Evolutionary conservation across 1,140 invertebrate species (phyloP), one percentile per base, ranked within the genome.

Genomic region (Ctenoplectra terminalis): DNA sequence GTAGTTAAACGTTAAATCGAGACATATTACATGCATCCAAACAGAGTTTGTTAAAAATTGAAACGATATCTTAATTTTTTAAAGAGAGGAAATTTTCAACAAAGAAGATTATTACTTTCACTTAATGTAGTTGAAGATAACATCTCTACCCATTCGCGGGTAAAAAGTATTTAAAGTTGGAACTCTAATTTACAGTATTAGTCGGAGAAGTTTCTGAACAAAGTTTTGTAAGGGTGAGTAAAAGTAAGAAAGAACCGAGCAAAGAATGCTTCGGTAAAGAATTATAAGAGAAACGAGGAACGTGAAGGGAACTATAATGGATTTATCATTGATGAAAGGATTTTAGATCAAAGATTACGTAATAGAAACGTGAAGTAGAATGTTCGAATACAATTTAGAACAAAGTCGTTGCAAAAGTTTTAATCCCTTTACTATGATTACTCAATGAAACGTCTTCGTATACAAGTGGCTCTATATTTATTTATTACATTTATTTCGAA

Each of bases 111-210:
- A 52, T 52, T 37, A 50, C 48, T 34, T 50, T 50, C 67, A 50
- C 20, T 50, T 52, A 52, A 70, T 54, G 48, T 26, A 37, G 9
- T 54, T 17, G 23, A 34, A 52, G 23, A n/a, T 52, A 54, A 54
- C 50, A 37, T 70, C 15, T 34, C n/a, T 37, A 37, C 52, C 67
- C 31, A 37, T 52, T 37, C 67, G 67, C 31, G 23, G 48, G 67
- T 8, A 37, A 34, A 70, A 70, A 26, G 67, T 52, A 70, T 70
- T 70, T 70, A 46, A 70, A 70, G 48, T 70, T 52, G 48, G 23
- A n/a, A 2, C 31, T 54, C 13, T 37, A 70, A 70, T 70, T 70
- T 70, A 52, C 31, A 17, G 48, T 54, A 70, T 52, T 34, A 70
- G 67, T 54, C 23, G 40, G 50, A 26, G n/a, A 70, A 70, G 23